Evolutionary conservation across 2,113 vertebrate genomes (phyloP), one percentile per base, ranked within the genome.

Genomic region (Lophura nycthemera): DNA sequence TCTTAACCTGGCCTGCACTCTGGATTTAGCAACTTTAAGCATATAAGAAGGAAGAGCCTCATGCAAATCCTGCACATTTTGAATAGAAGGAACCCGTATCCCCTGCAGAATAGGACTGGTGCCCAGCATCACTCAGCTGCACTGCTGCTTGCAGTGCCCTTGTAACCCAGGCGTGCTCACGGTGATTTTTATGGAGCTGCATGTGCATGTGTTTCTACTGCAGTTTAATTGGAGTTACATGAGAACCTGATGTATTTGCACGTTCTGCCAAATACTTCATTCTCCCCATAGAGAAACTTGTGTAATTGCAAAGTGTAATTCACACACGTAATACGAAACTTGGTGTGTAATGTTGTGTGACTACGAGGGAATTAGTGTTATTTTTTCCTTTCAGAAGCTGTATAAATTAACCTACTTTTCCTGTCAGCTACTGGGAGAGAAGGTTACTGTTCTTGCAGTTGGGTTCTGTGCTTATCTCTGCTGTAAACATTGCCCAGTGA

Each of bases 381-480:
- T 72, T 90, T 80, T 92, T 63, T 25, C 65, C 80, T 76, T 65
- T 45, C 70, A 72, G 87, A 47, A 90, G 64, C 70, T 84, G 74
- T 71, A 76, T 66, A 57, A 95, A 90, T 95, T 88, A 90, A 90
- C 87, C 79, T 70, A 90, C 45, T 95, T 88, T 76, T 69, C 56
- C 56, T 69, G 50, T 66, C 83, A 47, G 32, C 60, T 61, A n/a
- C 73, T 24, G 69, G 70, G 74, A 73, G 54, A 29, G 36, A 59
- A 95, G 83, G 90, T 84, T 63, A 25, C 9, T 50, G 67, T n/a
- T 65, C 56, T 48, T 38, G 32, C 11, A 10, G 27, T 32, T 48
- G 30, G 18, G 19, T 17, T 86, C 47, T 57, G 16, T 56, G 10
- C 48, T 80, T 84, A 47, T 81, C 83, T 81, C 59, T 11, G 42